Conservation (phyloP, 1,140 invertebrate species). For the Drosophila ogumai region DNA sequence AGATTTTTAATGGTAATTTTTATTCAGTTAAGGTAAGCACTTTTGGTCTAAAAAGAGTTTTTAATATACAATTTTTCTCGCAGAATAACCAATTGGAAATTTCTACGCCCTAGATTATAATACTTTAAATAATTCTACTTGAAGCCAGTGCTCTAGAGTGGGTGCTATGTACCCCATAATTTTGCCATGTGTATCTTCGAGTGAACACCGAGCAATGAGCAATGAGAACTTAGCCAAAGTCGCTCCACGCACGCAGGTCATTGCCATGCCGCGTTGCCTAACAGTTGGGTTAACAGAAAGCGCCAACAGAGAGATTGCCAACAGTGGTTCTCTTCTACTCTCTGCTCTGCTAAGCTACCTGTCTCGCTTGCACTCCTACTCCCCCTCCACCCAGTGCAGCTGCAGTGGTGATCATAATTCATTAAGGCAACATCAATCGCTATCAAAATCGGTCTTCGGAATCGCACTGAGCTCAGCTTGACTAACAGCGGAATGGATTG, state of each 20-base stretch:
- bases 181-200: constrained; percentile 15
- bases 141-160: neutral
- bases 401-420: constrained; percentile 66
- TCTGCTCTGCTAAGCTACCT: constrained; percentile 21
- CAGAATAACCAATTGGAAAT: neutral
- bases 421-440: constrained; percentile 72
- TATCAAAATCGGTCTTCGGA: constrained; percentile 27
- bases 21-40: neutral
- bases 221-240: constrained; percentile 42
- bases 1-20: neutral
- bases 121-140: too few relatives aligned
- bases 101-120: neutral
- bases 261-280: constrained; percentile 53
- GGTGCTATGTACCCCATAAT: neutral
- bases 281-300: constrained; percentile 28
- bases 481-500: constrained; percentile 67
- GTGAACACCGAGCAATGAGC: constrained; percentile 36
- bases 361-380: neutral
- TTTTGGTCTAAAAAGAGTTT: too few relatives aligned
- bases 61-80: too few relatives aligned
- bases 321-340: constrained; percentile 28
- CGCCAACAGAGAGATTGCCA: neutral
- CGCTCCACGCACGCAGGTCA: constrained; percentile 49
- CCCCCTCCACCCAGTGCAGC: neutral
- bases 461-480: constrained; percentile 31